Percentiles rank a stretch among this genome's conserved stretches.
phyloP scores from a whole-genome alignment of 2,888 invertebrate genomes.

The Synanthedon andrenaeformis region DNA sequence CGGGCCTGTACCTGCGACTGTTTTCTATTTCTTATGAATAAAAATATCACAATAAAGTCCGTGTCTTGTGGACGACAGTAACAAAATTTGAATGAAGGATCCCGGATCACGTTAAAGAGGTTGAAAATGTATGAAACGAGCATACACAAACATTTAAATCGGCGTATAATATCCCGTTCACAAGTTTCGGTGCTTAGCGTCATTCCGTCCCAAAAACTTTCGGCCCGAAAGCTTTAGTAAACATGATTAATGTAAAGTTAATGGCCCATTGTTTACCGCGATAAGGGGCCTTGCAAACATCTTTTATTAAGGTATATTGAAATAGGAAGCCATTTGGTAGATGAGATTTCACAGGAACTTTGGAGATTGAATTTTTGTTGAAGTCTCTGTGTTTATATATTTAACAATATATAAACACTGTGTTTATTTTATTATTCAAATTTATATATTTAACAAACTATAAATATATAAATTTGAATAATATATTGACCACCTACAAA shows the following conservation, averaged over 20 bases:
- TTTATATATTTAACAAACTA: too few species aligned
- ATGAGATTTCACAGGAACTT: neutral
- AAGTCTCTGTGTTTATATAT: too few species aligned
- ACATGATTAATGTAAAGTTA: constrained; percentile 42
- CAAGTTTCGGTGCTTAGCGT: neutral
- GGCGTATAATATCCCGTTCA: neutral
- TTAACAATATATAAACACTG: too few species aligned
- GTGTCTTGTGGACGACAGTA: too few species aligned
- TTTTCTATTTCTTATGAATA: too few species aligned
- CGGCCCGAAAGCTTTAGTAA: constrained; percentile 13
- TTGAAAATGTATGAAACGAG: neutral
- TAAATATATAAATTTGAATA: too few species aligned
- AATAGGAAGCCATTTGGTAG: constrained; percentile 5
- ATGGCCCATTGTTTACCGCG: constrained; percentile 37
- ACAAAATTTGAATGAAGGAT: too few species aligned
- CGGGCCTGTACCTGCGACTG: too few species aligned
- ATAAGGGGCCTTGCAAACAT: constrained; percentile 1
- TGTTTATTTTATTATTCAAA: too few species aligned
- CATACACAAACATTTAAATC: neutral
- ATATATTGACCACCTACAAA: too few species aligned
- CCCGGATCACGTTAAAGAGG: neutral
- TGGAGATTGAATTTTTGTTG: neutral
- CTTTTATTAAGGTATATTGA: constrained; percentile 15
- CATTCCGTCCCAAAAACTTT: constrained; percentile 8
- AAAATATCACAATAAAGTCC: too few species aligned